phyloP scores from a whole-genome alignment of 1,140 invertebrate genomes.

The Drosophila willistoni region DNA sequence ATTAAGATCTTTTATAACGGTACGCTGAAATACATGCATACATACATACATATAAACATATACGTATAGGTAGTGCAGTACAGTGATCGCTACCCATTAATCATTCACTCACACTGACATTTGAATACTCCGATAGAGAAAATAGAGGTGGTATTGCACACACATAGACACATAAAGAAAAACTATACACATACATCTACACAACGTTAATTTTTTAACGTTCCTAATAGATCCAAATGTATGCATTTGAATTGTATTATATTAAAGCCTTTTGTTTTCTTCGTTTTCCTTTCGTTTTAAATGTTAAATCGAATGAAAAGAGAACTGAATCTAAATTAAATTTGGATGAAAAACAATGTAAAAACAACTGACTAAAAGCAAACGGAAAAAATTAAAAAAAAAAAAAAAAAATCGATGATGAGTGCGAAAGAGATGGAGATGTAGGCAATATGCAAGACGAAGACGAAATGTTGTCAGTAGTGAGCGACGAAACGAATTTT shows the following conservation, averaged over 20 bases:
- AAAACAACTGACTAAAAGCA: constrained; percentile 60
- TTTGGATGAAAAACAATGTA: constrained; percentile 77
- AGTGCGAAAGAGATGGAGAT: too few species aligned
- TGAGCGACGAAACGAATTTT: too few species aligned
- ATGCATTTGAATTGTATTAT: constrained; percentile 50
- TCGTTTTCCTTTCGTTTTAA: constrained; percentile 44
- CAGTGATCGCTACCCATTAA: neutral
- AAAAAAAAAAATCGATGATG: too few species aligned
- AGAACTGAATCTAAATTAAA: constrained; percentile 80
- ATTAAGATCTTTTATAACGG: constrained; percentile 26
- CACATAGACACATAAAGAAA: neutral
- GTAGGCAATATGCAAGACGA: too few species aligned
- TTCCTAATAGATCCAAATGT: constrained; percentile 37
- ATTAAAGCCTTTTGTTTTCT: constrained; percentile 37
- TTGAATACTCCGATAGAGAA: neutral
- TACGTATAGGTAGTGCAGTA: neutral
- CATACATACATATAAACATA: constrained; percentile 1
- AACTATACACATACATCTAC: constrained; percentile 13
- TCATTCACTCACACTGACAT: neutral
- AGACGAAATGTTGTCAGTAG: too few species aligned
- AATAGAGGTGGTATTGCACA: constrained; percentile 22
- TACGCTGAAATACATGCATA: neutral
- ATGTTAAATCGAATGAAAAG: constrained; percentile 54
- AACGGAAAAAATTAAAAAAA: constrained; percentile 18
- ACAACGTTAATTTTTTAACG: constrained; percentile 23